Evolutionary conservation across 2,888 invertebrate species (phyloP), one percentile per base, ranked within the genome.

Genomic region (Limnephilus marmoratus): DNA sequence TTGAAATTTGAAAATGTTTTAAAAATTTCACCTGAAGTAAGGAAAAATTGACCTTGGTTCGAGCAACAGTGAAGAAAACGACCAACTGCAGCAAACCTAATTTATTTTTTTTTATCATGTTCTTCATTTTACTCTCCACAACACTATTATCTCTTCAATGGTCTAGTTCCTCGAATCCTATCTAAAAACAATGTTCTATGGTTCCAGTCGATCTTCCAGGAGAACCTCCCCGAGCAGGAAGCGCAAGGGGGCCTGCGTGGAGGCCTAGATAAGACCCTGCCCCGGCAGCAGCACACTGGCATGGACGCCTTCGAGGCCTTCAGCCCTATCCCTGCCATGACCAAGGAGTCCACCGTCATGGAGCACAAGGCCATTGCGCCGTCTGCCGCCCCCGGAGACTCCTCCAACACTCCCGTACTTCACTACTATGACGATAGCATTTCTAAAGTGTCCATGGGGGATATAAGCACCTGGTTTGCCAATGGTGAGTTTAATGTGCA

Each of bases 401-500:
- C 82, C 34, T 24, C 86, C 49, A 81, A 89, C 24, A 80, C 53
- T 7, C 96, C 96, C 0, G 37, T 88, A 0, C 94, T 95, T 0
- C 95, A 96, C 92, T 94, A 95, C 0, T 95, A 95, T 0, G 95
- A 95, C 0, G 96, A 96, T 89, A 96, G 95, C 68, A 95, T 96
- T 94, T 96, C 96, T 2, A 96, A 96, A 53, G 96, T 96, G 31
- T 96, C 96, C 29, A 96, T 96, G 95, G 96, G 96, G 94, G 97
- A 97, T 95, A 96, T 97, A 85, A 97, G 97, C 94, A 97, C 96
- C 93, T 97, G 97, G 97, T 96, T 97, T 94, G 96, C 96, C 94
- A 97, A 97, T 96, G 96, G 96, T 95, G 90, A 95, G 95, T 45
- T n/a, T n/a, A n/a, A n/a, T n/a, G n/a, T n/a, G n/a, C n/a, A n/a